Conservation (phyloP, 2,113 vertebrate species). For the Echinops telfairi region DNA sequence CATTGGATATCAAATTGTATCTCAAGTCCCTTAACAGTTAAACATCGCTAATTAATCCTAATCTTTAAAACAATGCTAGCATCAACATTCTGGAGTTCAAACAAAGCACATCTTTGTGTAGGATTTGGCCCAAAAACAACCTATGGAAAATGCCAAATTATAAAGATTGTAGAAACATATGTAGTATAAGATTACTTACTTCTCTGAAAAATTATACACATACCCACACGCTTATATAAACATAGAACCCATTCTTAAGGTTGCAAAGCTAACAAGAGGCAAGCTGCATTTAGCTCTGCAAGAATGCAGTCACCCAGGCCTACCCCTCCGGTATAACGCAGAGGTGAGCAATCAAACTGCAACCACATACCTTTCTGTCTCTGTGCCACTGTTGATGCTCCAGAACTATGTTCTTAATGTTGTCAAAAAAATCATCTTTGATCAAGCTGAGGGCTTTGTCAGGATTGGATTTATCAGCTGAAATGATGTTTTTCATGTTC, state of each 20-base stretch:
- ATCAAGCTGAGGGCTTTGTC: conserved; percentile 88
- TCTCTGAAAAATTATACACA: no score
- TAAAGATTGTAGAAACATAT: no score
- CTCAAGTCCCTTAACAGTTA: no score
- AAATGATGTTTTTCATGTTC: conserved; percentile 90
- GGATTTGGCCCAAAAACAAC: no score
- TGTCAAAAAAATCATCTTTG: conserved; percentile 89
- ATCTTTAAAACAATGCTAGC: no score
- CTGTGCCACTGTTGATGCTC: conserved; percentile 92
- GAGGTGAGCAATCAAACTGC: rapidly evolving
- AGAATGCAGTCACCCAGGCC: rapidly evolving
- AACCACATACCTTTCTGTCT: conserved; percentile 85
- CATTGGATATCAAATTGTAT: no score
- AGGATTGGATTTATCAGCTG: conserved; percentile 81
- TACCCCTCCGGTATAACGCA: rapidly evolving
- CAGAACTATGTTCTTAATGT: conserved; percentile 88
- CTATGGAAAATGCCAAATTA: no score
- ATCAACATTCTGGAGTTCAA: no score
- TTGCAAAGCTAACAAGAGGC: conserved; percentile 7
- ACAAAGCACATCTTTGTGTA: no score
- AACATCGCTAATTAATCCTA: no score
- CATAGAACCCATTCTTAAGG: neutral
- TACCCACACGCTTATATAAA: neutral
- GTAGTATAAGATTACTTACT: no score
- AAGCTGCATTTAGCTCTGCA: neutral